phyloP scores from a whole-genome alignment of 2,797 vertebrate genomes.

The Poecilia wingei region DNA sequence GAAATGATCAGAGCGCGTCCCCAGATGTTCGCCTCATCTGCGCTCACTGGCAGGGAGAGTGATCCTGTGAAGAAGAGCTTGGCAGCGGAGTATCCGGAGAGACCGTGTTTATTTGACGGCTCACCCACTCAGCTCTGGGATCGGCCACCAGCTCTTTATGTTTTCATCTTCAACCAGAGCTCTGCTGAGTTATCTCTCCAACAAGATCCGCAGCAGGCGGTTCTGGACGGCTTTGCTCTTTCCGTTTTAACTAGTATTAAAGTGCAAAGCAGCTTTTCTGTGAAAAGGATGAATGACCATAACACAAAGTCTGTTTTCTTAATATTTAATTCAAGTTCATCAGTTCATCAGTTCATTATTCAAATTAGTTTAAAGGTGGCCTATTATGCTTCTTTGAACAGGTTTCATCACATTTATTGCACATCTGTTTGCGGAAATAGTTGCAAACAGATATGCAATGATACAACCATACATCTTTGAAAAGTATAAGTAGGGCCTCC shows the following conservation, averaged over 20 bases:
- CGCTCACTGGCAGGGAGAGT: constrained; percentile 60
- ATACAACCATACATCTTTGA: no score
- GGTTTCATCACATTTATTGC: no score
- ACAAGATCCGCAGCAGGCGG: constrained; percentile 25
- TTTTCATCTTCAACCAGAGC: constrained; percentile 62
- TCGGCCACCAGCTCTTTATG: constrained; percentile 65
- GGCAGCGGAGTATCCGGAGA: constrained; percentile 60
- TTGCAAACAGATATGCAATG: no score
- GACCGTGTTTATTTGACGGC: constrained; percentile 73
- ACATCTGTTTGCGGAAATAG: no score
- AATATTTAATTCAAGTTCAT: neutral
- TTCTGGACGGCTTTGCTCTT: constrained; percentile 21
- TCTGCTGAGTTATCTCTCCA: constrained; percentile 56
- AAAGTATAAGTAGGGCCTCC: no score
- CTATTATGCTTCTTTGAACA: neutral
- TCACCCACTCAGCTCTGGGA: constrained; percentile 74
- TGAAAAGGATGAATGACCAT: neutral
- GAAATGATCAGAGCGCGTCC: constrained; percentile 59
- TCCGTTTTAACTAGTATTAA: constrained; percentile 3
- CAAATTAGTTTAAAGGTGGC: neutral
- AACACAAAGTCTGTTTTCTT: neutral
- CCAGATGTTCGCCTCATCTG: constrained; percentile 71
- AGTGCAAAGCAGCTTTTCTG: constrained; percentile 8
- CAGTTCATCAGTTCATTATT: neutral
- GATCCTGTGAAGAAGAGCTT: constrained; percentile 72